phyloP scores from a whole-genome alignment of 2,113 vertebrate genomes.

The Buteo buteo region DNA sequence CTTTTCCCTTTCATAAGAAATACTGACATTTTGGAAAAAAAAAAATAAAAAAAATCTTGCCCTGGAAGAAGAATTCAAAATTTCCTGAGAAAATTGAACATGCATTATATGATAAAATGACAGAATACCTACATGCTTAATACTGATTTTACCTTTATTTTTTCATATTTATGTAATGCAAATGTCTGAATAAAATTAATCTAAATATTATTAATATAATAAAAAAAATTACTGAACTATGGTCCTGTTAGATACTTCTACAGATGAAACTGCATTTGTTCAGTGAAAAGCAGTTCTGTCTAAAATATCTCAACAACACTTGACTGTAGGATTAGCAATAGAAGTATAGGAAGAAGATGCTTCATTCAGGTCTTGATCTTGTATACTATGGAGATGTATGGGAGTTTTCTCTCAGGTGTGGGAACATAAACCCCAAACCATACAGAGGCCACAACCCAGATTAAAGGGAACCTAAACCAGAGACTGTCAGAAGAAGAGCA shows the following conservation, averaged over 20 bases:
- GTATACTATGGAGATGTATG: not conserved
- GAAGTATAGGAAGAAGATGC: not conserved
- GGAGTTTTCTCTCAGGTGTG: not conserved
- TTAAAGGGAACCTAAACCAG: not conserved
- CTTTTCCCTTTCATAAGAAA: not conserved
- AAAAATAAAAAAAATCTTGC: not conserved
- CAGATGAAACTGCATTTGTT: not conserved
- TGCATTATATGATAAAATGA: not conserved
- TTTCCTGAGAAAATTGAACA: not conserved
- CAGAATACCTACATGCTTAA: not conserved
- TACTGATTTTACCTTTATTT: not conserved
- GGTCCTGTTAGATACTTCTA: not conserved
- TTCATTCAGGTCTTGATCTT: not conserved
- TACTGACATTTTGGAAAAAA: not conserved
- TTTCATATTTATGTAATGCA: not conserved
- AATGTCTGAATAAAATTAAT: not conserved
- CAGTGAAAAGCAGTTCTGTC: not conserved
- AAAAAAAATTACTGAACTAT: not conserved
- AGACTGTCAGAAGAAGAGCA: not conserved
- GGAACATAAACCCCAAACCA: not conserved
- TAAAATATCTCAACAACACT: not conserved
- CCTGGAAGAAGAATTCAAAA: not conserved
- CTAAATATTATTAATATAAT: not conserved
- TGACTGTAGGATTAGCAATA: not conserved
- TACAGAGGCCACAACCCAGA: not conserved